These are phyloP conservation scores for Megathymus violae DNA, from an alignment of 1,140 invertebrate genomes.

Conservation along the genomic window DNA sequence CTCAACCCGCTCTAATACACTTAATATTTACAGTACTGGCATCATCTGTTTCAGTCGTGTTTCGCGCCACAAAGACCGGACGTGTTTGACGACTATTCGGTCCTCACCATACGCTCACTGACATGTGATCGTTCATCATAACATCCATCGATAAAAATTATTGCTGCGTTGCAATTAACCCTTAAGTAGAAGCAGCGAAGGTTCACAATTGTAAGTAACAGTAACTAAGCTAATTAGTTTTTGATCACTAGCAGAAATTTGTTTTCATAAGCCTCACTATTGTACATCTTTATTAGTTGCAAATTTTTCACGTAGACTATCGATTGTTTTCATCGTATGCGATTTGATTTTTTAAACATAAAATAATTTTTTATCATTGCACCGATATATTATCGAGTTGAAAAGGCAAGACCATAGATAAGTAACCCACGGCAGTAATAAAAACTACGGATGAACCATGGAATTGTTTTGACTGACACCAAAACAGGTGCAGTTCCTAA, in stretches of 20 bases:
- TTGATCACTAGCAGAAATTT: too few species aligned
- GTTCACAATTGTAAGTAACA: not conserved
- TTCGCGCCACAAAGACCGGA: conserved; percentile 3
- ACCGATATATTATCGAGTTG: too few species aligned
- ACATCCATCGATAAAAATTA: not conserved
- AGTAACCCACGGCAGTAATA: too few species aligned
- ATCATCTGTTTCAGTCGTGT: not conserved
- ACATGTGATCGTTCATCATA: conserved; percentile 16
- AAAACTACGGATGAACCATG: too few species aligned
- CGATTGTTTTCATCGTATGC: conserved; percentile 13
- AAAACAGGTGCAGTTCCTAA: too few species aligned
- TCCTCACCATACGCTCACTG: conserved; percentile 6
- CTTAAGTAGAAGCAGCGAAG: not conserved
- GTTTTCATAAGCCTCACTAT: too few species aligned
- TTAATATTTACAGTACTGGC: conserved; percentile 18
- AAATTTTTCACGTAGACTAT: conserved; percentile 1
- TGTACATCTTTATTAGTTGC: too few species aligned
- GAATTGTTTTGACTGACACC: too few species aligned
- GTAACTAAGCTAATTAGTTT: too few species aligned
- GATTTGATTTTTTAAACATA: too few species aligned
- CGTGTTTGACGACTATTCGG: conserved; percentile 14
- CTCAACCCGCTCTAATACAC: conserved; percentile 15
- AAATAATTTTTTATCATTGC: too few species aligned
- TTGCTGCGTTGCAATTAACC: not conserved
- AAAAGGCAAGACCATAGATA: too few species aligned